Percentiles rank a stretch among this genome's conserved stretches.
Conservation (phyloP, 2,113 vertebrate species). For the Sturnira hondurensis region DNA sequence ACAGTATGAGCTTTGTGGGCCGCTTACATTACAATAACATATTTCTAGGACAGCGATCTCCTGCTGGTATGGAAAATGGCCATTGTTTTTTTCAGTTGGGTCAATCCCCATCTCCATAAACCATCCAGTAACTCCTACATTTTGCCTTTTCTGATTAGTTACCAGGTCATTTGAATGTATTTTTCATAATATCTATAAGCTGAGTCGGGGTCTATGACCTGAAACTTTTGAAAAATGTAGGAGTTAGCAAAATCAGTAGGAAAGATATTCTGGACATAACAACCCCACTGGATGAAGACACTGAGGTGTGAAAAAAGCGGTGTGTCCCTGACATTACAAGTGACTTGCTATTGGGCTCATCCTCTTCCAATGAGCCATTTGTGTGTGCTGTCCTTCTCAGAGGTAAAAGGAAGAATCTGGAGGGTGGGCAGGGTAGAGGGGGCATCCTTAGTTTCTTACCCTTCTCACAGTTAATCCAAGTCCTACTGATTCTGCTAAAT, state of each 20-base stretch:
- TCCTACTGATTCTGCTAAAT: neutral
- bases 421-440: accelerated
- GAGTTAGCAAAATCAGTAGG: neutral
- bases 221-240: neutral
- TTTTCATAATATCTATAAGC: neutral
- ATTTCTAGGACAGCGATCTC: conserved; percentile 46
- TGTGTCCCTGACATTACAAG: neutral
- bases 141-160: conserved; percentile 12
- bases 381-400: neutral
- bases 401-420: neutral
- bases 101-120: conserved; percentile 47
- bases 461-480: neutral
- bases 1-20: conserved; percentile 29
- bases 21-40: conserved; percentile 46
- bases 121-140: neutral
- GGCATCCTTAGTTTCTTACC: neutral
- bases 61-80: conserved; percentile 27
- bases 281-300: neutral
- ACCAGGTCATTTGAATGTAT: neutral
- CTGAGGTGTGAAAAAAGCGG: neutral
- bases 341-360: neutral
- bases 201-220: neutral
- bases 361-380: neutral
- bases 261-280: neutral
- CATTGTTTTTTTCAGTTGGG: conserved; percentile 40